Evolutionary conservation across 2,888 invertebrate species (phyloP), one percentile per base, ranked within the genome.

Genomic region (Crocallis elinguaria): DNA sequence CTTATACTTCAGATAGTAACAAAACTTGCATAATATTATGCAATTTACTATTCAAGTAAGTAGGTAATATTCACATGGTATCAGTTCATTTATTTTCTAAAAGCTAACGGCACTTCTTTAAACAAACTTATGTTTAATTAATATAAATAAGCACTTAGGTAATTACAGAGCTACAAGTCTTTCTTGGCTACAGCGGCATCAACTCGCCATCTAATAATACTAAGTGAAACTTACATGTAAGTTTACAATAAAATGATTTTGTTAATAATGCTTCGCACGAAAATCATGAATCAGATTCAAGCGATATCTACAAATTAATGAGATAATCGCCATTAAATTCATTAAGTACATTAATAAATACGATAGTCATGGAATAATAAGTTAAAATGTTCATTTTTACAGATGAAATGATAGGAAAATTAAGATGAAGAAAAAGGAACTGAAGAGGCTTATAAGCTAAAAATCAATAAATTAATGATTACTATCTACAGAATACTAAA

Each of bases 401-500:
- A 63, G 52, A 60, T 54, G 52, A 71, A 69, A 60, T 63, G 64
- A 70, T 65, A 68, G 61, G 66, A 68, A 68, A 62, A 64, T 57
- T 60, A 64, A 63, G 35, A 62, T 64, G 67, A 68, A 71, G 66
- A 62, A 50, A 78, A 65, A 80, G 77, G 85, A 88, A 88, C 87
- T 85, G 75, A 79, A 77, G 73, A 70, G 66, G 62, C 86, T 85
- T 85, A 89, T 62, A 72, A 71, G 73, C 83, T 85, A 86, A 69
- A 73, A 48, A 48, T 46, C 77, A 91, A 91, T 90, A 90, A 91
- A 90, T 90, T 88, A 90, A 82, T 76, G 73, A 60, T 80, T 78
- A 82, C 70, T 79, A 85, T 82, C 82, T 87, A 88, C 72, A 86
- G 83, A 88, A 88, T 88, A 88, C 88, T 89, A 86, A 88, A 91